Conservation (phyloP, 2,797 vertebrate species). For the Manis pentadactyla region DNA sequence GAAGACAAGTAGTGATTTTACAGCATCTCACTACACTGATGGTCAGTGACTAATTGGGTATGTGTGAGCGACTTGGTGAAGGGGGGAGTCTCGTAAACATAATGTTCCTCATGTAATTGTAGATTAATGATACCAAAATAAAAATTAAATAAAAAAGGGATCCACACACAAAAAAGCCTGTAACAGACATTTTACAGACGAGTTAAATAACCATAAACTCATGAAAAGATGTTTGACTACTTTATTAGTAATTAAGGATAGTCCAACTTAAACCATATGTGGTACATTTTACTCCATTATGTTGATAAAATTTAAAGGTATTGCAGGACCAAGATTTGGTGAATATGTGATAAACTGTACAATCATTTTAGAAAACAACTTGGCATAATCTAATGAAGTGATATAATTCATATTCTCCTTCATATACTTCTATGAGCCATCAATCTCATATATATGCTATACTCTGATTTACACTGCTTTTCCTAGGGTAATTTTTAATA, state of each 20-base stretch:
- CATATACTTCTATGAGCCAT: background rate
- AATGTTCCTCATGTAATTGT: too few relatives aligned
- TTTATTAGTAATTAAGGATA: background rate
- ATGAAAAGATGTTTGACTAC: background rate
- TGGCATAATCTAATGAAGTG: background rate
- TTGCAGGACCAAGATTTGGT: background rate
- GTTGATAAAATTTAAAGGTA: conserved; percentile 16
- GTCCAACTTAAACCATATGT: background rate
- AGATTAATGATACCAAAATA: too few relatives aligned
- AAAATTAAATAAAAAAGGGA: too few relatives aligned
- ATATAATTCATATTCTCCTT: background rate
- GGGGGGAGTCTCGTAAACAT: too few relatives aligned
- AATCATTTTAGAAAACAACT: background rate
- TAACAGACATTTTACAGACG: background rate
- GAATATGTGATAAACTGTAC: background rate
- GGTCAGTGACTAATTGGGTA: too few relatives aligned
- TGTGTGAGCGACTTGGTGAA: too few relatives aligned
- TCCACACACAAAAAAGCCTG: background rate
- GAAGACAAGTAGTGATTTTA: too few relatives aligned
- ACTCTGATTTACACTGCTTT: background rate
- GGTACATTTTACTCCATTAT: background rate
- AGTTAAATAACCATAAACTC: background rate
- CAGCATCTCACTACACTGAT: too few relatives aligned
- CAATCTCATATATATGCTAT: background rate
- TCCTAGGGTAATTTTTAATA: background rate